Base-by-base conservation (phyloP, 1,140 invertebrate species). In the Holotrichia oblita region DNA sequence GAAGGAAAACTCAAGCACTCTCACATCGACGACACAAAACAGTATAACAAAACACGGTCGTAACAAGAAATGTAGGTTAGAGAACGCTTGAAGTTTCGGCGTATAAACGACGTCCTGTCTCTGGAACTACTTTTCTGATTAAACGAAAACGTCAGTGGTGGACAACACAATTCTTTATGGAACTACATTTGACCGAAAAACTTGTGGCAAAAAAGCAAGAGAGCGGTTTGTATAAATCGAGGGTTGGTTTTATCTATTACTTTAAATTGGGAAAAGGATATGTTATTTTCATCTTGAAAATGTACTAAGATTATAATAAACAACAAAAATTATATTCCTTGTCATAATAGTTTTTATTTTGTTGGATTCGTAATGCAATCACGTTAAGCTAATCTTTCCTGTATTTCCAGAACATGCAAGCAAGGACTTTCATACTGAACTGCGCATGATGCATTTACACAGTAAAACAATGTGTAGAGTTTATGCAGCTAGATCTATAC, bases 21-120 rank as follows among this genome's bases (percentile, higher is more conserved):
- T 10, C 61, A 22, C 61, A 64, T 8, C 14, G 17, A 64, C 61
- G 17, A 27, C 61, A 64, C 61, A 20, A 64, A 64, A 22, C 61
- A 64, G 20, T 64, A 48, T 48, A 64, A 64, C 77, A 77, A 80
- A 80, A 80, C 79, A 78, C 78, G 78, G 79, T 80, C 77, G 77
- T 80, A 80, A 80, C 79, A 78, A 73, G 44, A 69, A 78, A 80
- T 80, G 77, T 80, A 77, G 79, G 77, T 80, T 78, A 80, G 72
- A 44, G 69, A 74, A 64, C n/a, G 72, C 76, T 78, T 40, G 24
- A 77, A 42, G 77, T 77, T 61, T 76, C 61, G 61, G 61, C 61
- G 77, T 40, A 73, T 77, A 80, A 80, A 78, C 77, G 77, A 78
- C 69, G 40, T 80, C 79, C 73, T 73, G 61, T 76, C 55, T 22